A percentile compares a stretch with the other conserved stretches of the same genome.
Evolutionary conservation across 2,888 invertebrate genomes (phyloP).

Genomic region (Drosophila kambysellisi): DNA sequence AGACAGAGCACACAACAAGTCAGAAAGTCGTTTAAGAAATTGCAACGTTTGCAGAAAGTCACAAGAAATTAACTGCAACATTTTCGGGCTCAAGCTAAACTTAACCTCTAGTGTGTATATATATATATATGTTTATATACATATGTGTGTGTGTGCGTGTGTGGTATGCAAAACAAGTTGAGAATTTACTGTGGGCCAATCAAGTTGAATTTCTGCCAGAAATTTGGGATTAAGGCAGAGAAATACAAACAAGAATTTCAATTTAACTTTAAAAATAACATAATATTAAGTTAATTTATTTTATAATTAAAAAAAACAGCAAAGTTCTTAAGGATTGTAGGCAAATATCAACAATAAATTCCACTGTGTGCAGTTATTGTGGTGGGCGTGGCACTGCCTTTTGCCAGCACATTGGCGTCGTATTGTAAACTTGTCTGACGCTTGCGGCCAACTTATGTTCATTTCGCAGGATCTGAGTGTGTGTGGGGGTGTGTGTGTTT

Average conservation of each 20-base stretch:
- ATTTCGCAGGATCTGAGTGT: slow-evolving; percentile 18
- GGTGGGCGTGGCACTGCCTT: slow-evolving; percentile 8
- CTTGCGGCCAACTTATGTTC: slow-evolving; percentile 49
- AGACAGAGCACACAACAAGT: slow-evolving; percentile 17
- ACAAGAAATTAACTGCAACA: slow-evolving; percentile 67
- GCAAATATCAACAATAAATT: background rate
- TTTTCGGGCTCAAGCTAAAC: slow-evolving; percentile 39
- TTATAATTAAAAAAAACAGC: background rate
- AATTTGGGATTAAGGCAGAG: slow-evolving; percentile 6
- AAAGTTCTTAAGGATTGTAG: background rate
- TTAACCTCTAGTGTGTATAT: slow-evolving; percentile 21
- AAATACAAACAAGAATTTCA: background rate
- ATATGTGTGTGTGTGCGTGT: background rate
- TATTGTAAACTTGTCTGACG: slow-evolving; percentile 41
- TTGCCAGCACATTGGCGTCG: slow-evolving; percentile 18
- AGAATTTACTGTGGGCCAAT: slow-evolving; percentile 5
- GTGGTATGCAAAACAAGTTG: background rate
- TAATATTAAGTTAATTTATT: background rate
- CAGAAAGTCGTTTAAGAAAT: slow-evolving; percentile 59
- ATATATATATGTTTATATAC: background rate
- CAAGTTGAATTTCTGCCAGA: background rate
- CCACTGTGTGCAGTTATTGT: slow-evolving; percentile 25
- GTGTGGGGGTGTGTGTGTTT: slow-evolving; percentile 14
- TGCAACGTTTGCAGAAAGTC: slow-evolving; percentile 58
- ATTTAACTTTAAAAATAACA: background rate